These are phyloP conservation scores for Octodon degus DNA, from an alignment of 2,113 vertebrate species.

Conservation along the genomic window DNA sequence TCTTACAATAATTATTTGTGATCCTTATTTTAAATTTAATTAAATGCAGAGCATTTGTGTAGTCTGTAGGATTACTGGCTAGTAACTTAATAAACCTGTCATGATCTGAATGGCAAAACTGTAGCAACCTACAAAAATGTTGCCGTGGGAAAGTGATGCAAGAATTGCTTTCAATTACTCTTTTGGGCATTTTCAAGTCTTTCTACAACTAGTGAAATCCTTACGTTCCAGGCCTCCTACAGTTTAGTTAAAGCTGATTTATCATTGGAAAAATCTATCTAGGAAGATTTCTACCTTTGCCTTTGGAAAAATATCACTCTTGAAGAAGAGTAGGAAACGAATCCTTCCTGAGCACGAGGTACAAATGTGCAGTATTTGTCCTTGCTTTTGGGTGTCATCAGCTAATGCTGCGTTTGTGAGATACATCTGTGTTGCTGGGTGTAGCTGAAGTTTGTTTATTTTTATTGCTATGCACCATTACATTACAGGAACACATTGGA, in stretches of 20 bases:
- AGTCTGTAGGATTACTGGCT: background rate
- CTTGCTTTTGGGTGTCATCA: background rate
- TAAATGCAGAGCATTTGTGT: background rate
- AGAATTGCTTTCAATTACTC: background rate
- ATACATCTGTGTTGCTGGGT: background rate
- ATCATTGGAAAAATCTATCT: background rate
- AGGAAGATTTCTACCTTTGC: background rate
- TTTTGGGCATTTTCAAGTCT: background rate
- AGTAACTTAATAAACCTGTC: background rate
- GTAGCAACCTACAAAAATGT: background rate
- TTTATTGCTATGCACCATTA: background rate
- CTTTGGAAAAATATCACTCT: background rate
- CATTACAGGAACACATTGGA: background rate
- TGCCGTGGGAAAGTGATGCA: background rate
- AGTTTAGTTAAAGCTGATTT: background rate
- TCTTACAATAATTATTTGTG: background rate
- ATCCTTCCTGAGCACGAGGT: background rate
- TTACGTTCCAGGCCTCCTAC: background rate
- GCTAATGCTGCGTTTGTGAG: background rate
- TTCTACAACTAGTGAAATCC: background rate
- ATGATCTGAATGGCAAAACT: background rate
- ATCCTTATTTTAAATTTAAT: slow-evolving; percentile 30
- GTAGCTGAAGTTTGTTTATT: background rate
- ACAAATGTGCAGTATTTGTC: background rate
- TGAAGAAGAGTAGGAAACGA: background rate